These are phyloP conservation scores for Myotis planiceps DNA, from an alignment of 2,797 vertebrate species.

Conservation along the genomic window DNA sequence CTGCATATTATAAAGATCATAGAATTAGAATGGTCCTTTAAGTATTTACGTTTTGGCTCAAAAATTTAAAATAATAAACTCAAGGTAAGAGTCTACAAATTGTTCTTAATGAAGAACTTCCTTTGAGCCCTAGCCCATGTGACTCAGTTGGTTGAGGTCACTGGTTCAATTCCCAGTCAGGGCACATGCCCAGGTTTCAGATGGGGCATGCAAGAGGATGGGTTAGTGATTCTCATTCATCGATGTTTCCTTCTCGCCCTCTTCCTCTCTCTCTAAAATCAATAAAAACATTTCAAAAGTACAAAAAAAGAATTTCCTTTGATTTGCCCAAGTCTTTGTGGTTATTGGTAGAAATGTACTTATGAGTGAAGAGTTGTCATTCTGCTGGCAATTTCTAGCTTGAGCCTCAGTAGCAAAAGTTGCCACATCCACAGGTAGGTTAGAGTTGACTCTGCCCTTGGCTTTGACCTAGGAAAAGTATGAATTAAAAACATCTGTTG, in stretches of 20 bases:
- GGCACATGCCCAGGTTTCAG: not conserved
- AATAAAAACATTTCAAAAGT: not conserved
- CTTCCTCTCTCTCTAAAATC: not conserved
- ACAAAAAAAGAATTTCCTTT: not conserved
- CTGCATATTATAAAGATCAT: not conserved
- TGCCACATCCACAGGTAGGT: not conserved
- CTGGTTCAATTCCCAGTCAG: not conserved
- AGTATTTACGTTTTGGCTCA: not conserved
- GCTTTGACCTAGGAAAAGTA: conserved; percentile 4
- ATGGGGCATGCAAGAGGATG: not conserved
- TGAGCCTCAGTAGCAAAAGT: too few relatives aligned
- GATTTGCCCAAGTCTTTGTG: not conserved
- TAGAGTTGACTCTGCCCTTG: not conserved
- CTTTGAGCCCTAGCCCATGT: not conserved
- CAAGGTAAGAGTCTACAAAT: not conserved
- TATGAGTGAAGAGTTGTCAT: accelerated
- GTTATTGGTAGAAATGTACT: not conserved
- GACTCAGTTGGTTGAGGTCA: not conserved
- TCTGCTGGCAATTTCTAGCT: not conserved
- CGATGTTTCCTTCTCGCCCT: not conserved
- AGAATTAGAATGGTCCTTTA: not conserved
- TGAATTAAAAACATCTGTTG: not conserved
- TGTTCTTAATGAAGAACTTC: not conserved
- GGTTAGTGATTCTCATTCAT: not conserved
- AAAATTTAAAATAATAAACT: conserved; percentile 7